Conservation (phyloP, 2,888 invertebrate genomes). For the Acanthosepion lycidas region DNA sequence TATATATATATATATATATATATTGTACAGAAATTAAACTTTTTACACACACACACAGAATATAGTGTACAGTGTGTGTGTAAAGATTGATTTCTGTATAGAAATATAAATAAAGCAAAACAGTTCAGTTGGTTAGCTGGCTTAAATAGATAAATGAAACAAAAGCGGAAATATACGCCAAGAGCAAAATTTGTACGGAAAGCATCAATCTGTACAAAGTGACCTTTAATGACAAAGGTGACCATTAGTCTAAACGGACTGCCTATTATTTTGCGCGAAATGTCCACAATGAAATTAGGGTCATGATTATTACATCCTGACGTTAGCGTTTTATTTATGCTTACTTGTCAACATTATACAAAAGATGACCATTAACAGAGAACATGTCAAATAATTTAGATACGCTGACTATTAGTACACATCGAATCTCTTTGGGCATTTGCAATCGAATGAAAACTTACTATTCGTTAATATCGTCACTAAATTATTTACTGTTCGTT, state of each 20-base stretch:
- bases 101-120: background rate
- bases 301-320: slow-evolving; percentile 21
- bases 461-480: background rate
- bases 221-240: slow-evolving; percentile 12
- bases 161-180: background rate
- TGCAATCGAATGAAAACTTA: background rate
- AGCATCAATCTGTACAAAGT: background rate
- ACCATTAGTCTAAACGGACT: background rate
- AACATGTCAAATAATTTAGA: background rate
- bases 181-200: background rate
- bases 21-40: too few species aligned
- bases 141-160: background rate
- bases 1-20: too few species aligned
- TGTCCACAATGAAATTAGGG: background rate
- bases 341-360: background rate
- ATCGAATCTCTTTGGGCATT: background rate
- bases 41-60: too few species aligned
- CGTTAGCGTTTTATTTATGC: background rate
- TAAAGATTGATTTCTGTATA: background rate
- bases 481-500: background rate
- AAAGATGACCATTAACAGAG: background rate
- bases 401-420: background rate
- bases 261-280: background rate
- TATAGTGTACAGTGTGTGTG: too few species aligned
- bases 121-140: background rate